Evolutionary conservation across 2,888 invertebrate genomes (phyloP), one percentile per base, ranked within the genome.

Genomic region (Cotesia congregata): DNA sequence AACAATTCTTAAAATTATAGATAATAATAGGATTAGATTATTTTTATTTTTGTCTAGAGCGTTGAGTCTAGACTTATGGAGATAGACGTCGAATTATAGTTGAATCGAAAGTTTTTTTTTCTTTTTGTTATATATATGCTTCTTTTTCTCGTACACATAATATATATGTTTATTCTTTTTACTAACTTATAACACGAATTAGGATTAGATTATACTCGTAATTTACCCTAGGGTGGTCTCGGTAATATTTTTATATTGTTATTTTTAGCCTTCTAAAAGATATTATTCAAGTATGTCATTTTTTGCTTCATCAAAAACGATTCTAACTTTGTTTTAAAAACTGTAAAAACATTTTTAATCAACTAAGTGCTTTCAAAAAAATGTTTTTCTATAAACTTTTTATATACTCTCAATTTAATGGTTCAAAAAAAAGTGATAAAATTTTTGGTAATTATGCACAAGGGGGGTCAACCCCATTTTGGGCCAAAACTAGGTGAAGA

Each of bases 81-180:
- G 50, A 50, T 50, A 50, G 50, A 50, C 50, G 9, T 50, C 50
- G 50, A 50, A 50, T 50, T 50, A 50, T 50, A 50, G 50, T 50
- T 50, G 50, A 50, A 50, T 50, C 50, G 50, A 50, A 50, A 12
- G 50, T 50, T 12, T 50, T 50, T 50, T 50, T 50, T 12, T 50
- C 50, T 50, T 50, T 12, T 30, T 30, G 30, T 30, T 3, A 30
- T 30, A 30, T 30, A 50, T 50, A 12, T 50, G 9, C 12, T 50
- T 50, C 50, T 50, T 12, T 50, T 50, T 50, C 50, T 50, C 62
- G 17, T 64, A 64, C 15, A 64, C 60, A 60, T 12, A 59, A 59
- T 50, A 50, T 50, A 50, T 9, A 41, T 50, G 50, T 50, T 50
- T 50, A 50, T 50, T 50, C 5, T 50, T 50, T 50, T 9, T 50